phyloP scores from a whole-genome alignment of 1,140 invertebrate species.

The Rhopalosiphum maidis region DNA sequence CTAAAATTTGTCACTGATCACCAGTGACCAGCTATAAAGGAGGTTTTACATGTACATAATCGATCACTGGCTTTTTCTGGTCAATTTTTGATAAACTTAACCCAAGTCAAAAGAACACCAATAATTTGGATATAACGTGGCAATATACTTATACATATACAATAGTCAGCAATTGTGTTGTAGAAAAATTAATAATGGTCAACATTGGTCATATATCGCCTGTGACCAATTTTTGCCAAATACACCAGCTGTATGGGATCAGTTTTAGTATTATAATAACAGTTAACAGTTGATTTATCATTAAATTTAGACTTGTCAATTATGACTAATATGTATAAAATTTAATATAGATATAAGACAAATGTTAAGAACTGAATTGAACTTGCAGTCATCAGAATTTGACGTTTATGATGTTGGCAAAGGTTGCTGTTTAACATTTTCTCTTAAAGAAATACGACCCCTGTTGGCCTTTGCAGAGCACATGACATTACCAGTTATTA shows the following conservation, averaged over 20 bases:
- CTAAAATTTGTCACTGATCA: background rate
- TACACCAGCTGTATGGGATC: background rate
- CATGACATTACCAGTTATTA: slow-evolving; percentile 42
- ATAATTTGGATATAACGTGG: too few species aligned
- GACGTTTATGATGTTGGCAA: slow-evolving; percentile 37
- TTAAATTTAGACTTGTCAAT: background rate
- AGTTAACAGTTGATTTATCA: background rate
- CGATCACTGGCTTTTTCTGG: background rate
- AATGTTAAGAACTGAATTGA: slow-evolving; percentile 50
- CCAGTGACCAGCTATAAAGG: background rate
- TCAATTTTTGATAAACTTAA: background rate
- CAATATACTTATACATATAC: background rate
- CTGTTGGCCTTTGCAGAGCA: slow-evolving; percentile 44
- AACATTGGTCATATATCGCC: background rate
- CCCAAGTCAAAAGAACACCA: background rate
- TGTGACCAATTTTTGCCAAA: background rate
- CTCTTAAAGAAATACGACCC: slow-evolving; percentile 50
- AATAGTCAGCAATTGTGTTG: background rate
- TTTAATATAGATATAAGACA: slow-evolving; percentile 41
- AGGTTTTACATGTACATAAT: background rate
- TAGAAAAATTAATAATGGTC: background rate
- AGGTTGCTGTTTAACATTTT: slow-evolving; percentile 48
- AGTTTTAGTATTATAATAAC: background rate
- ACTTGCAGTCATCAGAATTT: slow-evolving; percentile 45
- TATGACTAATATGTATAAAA: background rate